These are phyloP conservation scores for Notolabrus celidotus DNA, from an alignment of 2,797 vertebrate species.

Conservation along the genomic window DNA sequence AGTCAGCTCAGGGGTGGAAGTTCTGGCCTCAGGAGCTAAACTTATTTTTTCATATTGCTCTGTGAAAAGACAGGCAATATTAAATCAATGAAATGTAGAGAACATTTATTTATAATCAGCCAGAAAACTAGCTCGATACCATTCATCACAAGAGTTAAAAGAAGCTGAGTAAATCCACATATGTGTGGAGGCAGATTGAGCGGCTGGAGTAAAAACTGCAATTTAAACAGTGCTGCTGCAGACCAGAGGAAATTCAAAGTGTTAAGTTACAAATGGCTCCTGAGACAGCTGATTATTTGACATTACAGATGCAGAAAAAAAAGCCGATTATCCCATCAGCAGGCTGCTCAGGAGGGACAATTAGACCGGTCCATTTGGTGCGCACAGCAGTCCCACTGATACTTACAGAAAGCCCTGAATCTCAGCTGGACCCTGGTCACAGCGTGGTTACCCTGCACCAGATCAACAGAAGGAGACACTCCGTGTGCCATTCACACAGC, in stretches of 20 bases:
- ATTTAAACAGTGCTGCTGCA: constrained; percentile 19
- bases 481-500: constrained; percentile 64
- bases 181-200: constrained; percentile 8
- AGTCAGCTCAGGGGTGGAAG: constrained; percentile 67
- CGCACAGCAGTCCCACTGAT: constrained; percentile 66
- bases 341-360: constrained; percentile 40
- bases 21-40: constrained; percentile 68
- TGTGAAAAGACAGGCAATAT: constrained; percentile 52
- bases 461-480: constrained; percentile 51
- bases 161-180: constrained; percentile 31
- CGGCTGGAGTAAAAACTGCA: constrained; percentile 20
- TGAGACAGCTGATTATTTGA: constrained; percentile 20
- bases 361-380: constrained; percentile 55
- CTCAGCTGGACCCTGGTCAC: constrained; percentile 57
- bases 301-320: constrained; percentile 38
- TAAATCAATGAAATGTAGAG: constrained; percentile 22
- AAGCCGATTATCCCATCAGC: constrained; percentile 39
- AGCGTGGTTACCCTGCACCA: constrained; percentile 66
- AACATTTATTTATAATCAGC: constrained; percentile 29
- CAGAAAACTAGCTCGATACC: constrained; percentile 25
- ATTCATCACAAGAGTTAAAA: constrained; percentile 46
- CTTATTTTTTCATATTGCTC: constrained; percentile 61
- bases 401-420: constrained; percentile 69
- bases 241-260: constrained; percentile 20
- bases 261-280: constrained; percentile 35